Evolutionary conservation across 2,113 vertebrate genomes (phyloP).

Genomic region (Aldabrachelys gigantea): DNA sequence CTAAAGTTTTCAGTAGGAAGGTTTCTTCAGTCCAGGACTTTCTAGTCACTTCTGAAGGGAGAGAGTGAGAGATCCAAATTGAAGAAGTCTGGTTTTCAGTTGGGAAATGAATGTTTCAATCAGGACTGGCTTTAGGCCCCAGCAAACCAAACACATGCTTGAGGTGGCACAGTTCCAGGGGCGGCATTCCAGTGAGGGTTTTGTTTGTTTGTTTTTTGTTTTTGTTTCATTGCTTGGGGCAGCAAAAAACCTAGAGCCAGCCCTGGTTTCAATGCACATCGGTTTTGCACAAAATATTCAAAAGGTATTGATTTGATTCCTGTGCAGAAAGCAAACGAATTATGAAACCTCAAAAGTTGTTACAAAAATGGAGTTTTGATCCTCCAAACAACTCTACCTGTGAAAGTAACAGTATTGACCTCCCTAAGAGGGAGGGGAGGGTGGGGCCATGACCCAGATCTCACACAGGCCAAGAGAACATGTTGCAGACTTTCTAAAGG

Average conservation of each 20-base stretch:
- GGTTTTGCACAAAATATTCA: neutral
- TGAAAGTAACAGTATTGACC: neutral
- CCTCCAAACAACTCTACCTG: neutral
- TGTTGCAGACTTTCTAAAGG: rapidly evolving
- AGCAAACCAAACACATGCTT: too few species aligned
- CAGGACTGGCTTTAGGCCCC: too few species aligned
- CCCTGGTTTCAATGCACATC: neutral
- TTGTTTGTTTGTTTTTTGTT: too few species aligned
- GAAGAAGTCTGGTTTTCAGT: neutral
- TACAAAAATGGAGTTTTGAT: neutral
- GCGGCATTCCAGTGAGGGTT: too few species aligned
- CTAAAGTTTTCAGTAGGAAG: neutral
- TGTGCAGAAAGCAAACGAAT: neutral
- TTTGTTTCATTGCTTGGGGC: too few species aligned
- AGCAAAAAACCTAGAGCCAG: too few species aligned
- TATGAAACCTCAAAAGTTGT: neutral
- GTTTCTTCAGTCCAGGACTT: neutral
- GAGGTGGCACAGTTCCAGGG: too few species aligned
- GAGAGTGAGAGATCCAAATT: neutral
- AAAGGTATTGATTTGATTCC: neutral
- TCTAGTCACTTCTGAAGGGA: neutral
- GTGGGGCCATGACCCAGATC: neutral
- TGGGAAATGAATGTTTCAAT: neutral
- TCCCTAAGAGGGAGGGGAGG: neutral
- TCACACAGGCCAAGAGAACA: rapidly evolving